phyloP scores from a whole-genome alignment of 1,140 invertebrate species.

The Mylabris phalerata region DNA sequence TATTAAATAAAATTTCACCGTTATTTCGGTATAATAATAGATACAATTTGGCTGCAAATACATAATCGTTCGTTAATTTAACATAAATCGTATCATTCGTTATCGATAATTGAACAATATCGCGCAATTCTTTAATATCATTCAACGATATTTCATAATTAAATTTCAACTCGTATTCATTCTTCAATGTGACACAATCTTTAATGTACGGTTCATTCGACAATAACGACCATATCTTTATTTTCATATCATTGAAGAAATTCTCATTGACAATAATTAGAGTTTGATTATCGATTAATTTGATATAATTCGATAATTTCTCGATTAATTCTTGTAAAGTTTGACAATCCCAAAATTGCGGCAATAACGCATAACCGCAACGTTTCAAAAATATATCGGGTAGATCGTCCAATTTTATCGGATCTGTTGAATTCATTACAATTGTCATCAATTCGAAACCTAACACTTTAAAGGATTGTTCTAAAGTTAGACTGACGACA shows the following conservation, averaged over 20 bases:
- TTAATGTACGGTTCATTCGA: conserved; percentile 33
- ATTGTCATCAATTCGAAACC: conserved; percentile 51
- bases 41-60: conserved; percentile 37
- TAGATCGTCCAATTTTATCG: conserved; percentile 45
- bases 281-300: conserved; percentile 24
- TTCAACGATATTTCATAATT: conserved; percentile 31
- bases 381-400: conserved; percentile 47
- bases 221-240: conserved; percentile 36
- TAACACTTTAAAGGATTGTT: conserved; percentile 49
- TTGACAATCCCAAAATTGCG: conserved; percentile 48
- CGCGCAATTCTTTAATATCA: conserved; percentile 29
- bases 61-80: conserved; percentile 30
- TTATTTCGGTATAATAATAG: conserved; percentile 30
- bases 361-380: conserved; percentile 54
- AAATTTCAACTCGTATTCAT: conserved; percentile 31
- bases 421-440: conserved; percentile 41
- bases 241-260: conserved; percentile 10
- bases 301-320: conserved; percentile 44
- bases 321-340: conserved; percentile 48
- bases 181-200: conserved; percentile 26
- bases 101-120: conserved; percentile 30
- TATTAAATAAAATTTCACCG: conserved; percentile 27
- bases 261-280: not conserved
- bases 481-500: conserved; percentile 49
- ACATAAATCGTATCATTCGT: conserved; percentile 29